Base-by-base conservation (phyloP, 2,888 invertebrate genomes). In the Cantharis rufa region DNA sequence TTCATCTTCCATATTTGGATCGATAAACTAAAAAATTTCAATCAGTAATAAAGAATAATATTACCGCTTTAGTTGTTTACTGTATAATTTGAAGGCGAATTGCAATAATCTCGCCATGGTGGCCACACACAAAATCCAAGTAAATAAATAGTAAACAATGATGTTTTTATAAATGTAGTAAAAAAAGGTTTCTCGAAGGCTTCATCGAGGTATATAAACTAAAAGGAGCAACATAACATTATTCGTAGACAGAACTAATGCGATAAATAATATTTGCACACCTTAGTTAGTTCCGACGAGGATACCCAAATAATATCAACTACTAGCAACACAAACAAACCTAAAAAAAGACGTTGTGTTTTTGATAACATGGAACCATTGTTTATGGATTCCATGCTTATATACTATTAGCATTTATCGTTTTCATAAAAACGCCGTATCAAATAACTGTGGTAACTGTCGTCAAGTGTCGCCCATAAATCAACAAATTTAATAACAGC, bases 251-350 rank as follows among this genome's bases (percentile, higher is more conserved):
- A 24, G 27, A 15, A 61, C 11, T 13, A 27, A 63, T 32, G 4
- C 5, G 15, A 18, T 11, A 62, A 24, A 61, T 13, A 15, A 64
- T 27, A 32, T 13, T 62, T 71, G 81, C 85, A 88, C 90, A 98
- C 98, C 93, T 97, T 95, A 78, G 97, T 97, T 78, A 98, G 90
- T 90, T 98, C 98, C 62, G 97, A 96, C 70, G 98, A 98, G 72
- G 95, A 93, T 72, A 98, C 98, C 98, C 98, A 98, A 84, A 99
- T 93, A 76, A 98, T 90, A 89, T 98, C 97, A 82, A 98, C 98
- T 84, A 98, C 89, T 81, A 98, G 88, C 80, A 99, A 90, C 83
- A 98, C 91, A 84, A 96, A 91, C 82, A 97, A 90, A 84, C 98
- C 99, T 84, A 98, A 90, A 79, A 95, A 90, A 83, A 97, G 92